phyloP scores from a whole-genome alignment of 2,113 vertebrate genomes.

The Limnothrissa miodon region DNA sequence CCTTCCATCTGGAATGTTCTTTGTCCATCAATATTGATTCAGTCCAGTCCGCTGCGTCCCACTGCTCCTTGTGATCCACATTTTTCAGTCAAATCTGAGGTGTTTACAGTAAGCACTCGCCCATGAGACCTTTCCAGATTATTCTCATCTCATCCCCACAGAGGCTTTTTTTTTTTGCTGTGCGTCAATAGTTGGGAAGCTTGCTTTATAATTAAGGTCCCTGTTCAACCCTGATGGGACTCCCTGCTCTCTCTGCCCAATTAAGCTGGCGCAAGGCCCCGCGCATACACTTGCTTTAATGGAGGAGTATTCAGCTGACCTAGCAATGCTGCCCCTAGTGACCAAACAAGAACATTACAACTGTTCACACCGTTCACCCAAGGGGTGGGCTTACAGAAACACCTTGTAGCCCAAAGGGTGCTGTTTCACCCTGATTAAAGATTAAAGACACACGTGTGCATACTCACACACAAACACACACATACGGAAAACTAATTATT shows the following conservation, averaged over 20 bases:
- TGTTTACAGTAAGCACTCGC: conserved; percentile 70
- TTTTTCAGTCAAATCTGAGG: conserved; percentile 62
- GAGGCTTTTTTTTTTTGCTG: conserved; percentile 49
- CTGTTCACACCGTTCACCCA: conserved; percentile 26
- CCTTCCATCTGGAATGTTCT: conserved; percentile 50
- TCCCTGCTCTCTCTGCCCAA: conserved; percentile 62
- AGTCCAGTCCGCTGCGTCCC: conserved; percentile 58
- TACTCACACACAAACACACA: conserved; percentile 38
- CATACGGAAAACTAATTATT: conserved; percentile 66
- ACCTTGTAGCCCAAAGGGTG: conserved; percentile 69
- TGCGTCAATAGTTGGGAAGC: conserved; percentile 63
- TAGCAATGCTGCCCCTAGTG: conserved; percentile 43
- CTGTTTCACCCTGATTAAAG: conserved; percentile 70
- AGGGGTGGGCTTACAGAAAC: conserved; percentile 46
- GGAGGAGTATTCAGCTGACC: conserved; percentile 43
- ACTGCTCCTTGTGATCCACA: conserved; percentile 57
- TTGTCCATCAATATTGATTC: conserved; percentile 64
- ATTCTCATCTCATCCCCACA: conserved; percentile 57
- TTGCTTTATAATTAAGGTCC: conserved; percentile 74
- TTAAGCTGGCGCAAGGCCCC: conserved; percentile 59
- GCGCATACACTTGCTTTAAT: conserved; percentile 43
- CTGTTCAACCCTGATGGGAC: conserved; percentile 64
- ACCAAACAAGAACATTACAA: conserved; percentile 36
- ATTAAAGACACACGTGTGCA: conserved; percentile 64
- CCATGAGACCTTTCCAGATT: conserved; percentile 59